Base-by-base conservation (phyloP, 2,888 invertebrate genomes). In the Torymus auratus region DNA sequence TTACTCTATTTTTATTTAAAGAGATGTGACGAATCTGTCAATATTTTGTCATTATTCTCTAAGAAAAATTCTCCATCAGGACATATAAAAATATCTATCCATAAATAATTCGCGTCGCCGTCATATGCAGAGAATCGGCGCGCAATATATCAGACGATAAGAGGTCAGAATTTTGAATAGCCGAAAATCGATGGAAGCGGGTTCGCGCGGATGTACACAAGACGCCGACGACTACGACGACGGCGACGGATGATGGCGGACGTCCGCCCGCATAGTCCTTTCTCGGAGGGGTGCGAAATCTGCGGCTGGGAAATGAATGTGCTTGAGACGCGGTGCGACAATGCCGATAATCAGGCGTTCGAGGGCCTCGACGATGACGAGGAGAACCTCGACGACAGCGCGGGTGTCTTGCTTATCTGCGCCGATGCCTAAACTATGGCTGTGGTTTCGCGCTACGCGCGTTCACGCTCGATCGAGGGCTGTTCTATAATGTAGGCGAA, bases 301-400 rank as follows among this genome's bases (percentile, higher is more conserved):
- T 64, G 55, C 50, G 10, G 17, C 70, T 55, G 15, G 55, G 78
- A 71, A 78, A 73, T 73, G 78, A 71, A 72, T 76, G 81, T 78
- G 56, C 80, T 82, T 62, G 83, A 82, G 85, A 84, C 84, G 84
- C 83, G 84, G 85, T 52, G 55, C 82, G 85, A 89, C 89, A 89
- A 89, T 89, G 84, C 88, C 88, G 89, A 89, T 89, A 88, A 89
- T 89, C 89, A 89, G 86, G n/a, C 78, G 23, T 76, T 79, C 85
- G 84, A 89, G 88, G 87, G 88, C 84, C 41, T 4, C 15, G n/a
- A 15, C n/a, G 20, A 20, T 53, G 53, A n/a, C 23, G 68, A 28
- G 5, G 84, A 89, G 88, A 87, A 87, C 84, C n/a, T 0, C 15
- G 12, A 15, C n/a, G 20, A n/a, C 23, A 28, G 14, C 28, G 14